Evolutionary conservation across 2,113 vertebrate genomes (phyloP), one percentile per base, ranked within the genome.

Genomic region (Hyperopisus bebe): DNA sequence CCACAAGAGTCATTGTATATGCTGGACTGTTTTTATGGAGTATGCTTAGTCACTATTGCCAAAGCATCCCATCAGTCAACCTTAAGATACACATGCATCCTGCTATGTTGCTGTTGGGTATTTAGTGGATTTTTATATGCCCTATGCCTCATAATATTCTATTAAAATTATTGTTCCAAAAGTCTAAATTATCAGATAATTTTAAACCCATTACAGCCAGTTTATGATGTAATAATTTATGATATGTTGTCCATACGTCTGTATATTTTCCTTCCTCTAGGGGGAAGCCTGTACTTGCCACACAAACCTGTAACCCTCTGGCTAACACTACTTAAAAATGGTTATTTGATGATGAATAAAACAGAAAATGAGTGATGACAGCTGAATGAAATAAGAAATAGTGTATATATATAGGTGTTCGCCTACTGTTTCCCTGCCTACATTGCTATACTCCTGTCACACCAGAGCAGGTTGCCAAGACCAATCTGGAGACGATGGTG

Each of bases 281-380:
- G 44, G 44, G n/a, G 39, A 84, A 88, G 44, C 50, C 27, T 31
- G 85, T 80, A 8, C 17, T 7, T 85, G 21, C 17, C 31, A 21
- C 74, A 17, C 35, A 62, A 62, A 84, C 46, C 27, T 24, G 24
- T 48, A 89, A 39, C 89, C 50, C 21, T 19, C 55, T 88, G 83
- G 35, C 35, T 89, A 80, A 89, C 53, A 83, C 88, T 58, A 55
- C 74, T 74, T 31, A 17, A 89, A 31, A 83, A 35, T 84, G 88
- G 77, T 42, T 77, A 55, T 27, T 44, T 84, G n/a, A 77, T 46
- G 50, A 55, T 58, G 31, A 89, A 84, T 89, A 83, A 89, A 89
- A 35, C 5, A 42, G 88, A 74, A 44, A 89, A 58, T 31, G 21
- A 11, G 77, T 19, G 50, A 50, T 82, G 15, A 51, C 4, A 39